Percentiles rank a stretch among this genome's conserved stretches.
These are phyloP conservation scores for Tiphia femorata DNA, from an alignment of 2,888 invertebrate species.

Conservation along the genomic window DNA sequence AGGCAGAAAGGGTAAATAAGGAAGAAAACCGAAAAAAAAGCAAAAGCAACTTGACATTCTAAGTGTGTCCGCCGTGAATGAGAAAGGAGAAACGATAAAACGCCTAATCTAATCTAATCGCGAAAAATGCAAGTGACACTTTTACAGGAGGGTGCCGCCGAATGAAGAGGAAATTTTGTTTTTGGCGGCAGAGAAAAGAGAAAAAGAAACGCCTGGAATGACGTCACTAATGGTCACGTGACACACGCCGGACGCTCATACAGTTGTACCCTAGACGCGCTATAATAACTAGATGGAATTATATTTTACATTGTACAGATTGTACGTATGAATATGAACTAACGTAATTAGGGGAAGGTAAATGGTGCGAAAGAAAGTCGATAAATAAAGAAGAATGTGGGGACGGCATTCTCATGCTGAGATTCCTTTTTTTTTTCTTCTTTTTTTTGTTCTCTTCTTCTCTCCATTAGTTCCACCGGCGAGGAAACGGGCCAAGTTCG, in stretches of 20 bases:
- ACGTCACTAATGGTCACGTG: no score
- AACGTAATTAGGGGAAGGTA: conserved; percentile 49
- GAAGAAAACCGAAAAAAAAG: background rate
- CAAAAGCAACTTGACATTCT: background rate
- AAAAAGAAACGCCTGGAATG: no score
- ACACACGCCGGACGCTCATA: conserved; percentile 38
- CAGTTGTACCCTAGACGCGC: conserved; percentile 57
- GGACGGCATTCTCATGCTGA: background rate
- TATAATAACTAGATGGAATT: conserved; percentile 65
- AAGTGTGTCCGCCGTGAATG: background rate
- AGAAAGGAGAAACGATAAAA: background rate
- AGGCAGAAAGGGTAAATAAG: background rate
- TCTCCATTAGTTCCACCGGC: no score
- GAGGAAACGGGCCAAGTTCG: no score
- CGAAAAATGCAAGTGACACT: conserved; percentile 1
- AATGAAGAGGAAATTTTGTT: conserved; percentile 29
- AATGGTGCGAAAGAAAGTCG: background rate
- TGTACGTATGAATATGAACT: conserved; percentile 52
- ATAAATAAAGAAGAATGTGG: background rate
- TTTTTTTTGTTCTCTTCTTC: no score
- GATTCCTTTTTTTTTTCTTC: no score
- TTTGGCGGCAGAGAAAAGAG: no score
- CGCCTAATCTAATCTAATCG: conserved; percentile 2
- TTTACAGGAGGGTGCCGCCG: conserved; percentile 7
- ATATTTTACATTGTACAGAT: conserved; percentile 69